These are phyloP conservation scores for Brotula barbata DNA, from an alignment of 2,797 vertebrate species.

Conservation along the genomic window DNA sequence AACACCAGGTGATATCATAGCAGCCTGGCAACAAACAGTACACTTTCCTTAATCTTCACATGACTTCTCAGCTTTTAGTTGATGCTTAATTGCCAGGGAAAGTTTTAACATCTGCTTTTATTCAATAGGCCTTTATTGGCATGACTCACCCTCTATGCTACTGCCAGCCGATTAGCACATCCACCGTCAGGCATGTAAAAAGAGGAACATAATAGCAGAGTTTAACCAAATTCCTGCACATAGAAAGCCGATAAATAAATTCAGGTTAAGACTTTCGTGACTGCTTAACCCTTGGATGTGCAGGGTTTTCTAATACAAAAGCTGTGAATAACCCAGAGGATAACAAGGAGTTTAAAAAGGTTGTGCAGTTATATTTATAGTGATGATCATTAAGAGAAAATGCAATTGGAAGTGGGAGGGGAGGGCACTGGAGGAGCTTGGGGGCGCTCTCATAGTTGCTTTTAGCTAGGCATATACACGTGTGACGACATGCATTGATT, in stretches of 20 bases:
- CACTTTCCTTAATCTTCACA: conserved; percentile 67
- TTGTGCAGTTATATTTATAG: conserved; percentile 57
- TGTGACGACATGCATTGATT: no score
- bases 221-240: conserved; percentile 42
- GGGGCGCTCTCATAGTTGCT: conserved; percentile 6
- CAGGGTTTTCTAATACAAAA: conserved; percentile 46
- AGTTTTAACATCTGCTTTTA: conserved; percentile 77
- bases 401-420: conserved; percentile 45
- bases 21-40: conserved; percentile 59
- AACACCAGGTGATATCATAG: conserved; percentile 75
- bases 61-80: conserved; percentile 59
- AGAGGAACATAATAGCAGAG: conserved; percentile 32
- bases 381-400: conserved; percentile 58
- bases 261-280: conserved; percentile 44
- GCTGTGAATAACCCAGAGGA: conserved; percentile 48
- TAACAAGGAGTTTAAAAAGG: conserved; percentile 46
- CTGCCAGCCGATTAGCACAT: conserved; percentile 68
- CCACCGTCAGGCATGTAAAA: conserved; percentile 37
- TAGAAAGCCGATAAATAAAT: conserved; percentile 55
- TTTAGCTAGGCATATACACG: no score
- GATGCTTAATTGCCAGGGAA: conserved; percentile 68
- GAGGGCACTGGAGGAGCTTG: conserved; percentile 30
- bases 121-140: conserved; percentile 74
- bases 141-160: conserved; percentile 71
- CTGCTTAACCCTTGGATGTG: conserved; percentile 46